Evolutionary conservation across 2,113 vertebrate genomes (phyloP).

Genomic region (Rallus limicola): DNA sequence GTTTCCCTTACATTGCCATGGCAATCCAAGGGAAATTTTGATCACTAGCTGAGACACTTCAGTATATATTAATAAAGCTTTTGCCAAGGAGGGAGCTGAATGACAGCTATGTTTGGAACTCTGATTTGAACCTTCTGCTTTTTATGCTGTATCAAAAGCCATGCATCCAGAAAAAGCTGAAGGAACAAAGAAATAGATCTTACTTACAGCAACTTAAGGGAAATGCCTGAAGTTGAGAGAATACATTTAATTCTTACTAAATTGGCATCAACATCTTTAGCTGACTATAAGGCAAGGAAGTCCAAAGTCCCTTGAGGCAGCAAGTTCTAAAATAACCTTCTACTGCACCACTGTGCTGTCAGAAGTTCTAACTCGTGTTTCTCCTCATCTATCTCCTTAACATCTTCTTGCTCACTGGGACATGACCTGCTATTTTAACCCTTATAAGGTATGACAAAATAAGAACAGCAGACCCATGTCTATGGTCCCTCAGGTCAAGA

Average conservation of each 20-base stretch:
- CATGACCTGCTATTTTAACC: constrained; percentile 2
- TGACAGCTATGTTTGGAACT: not conserved
- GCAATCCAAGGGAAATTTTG: constrained; percentile 17
- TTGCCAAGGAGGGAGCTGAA: not conserved
- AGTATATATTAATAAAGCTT: constrained; percentile 23
- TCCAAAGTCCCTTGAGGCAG: constrained; percentile 53
- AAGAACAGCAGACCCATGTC: not conserved
- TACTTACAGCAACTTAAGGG: constrained; percentile 31
- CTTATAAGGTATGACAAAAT: constrained; percentile 24
- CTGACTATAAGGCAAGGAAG: constrained; percentile 61
- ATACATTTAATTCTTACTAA: constrained; percentile 62
- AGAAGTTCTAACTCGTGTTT: constrained; percentile 55
- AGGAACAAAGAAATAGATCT: not conserved
- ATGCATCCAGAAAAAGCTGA: not conserved
- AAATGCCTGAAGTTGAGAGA: constrained; percentile 44
- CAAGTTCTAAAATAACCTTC: constrained; percentile 62
- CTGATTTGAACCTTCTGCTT: constrained; percentile 53
- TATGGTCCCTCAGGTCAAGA: not conserved
- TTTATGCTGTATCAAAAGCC: not conserved
- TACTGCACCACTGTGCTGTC: constrained; percentile 56
- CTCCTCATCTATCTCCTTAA: constrained; percentile 24
- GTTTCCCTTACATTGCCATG: constrained; percentile 45
- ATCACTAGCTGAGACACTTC: constrained; percentile 26
- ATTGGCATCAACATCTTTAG: constrained; percentile 55
- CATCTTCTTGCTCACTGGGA: not conserved